These are phyloP conservation scores for Lysandra bellargus DNA, from an alignment of 2,888 invertebrate species.

Conservation along the genomic window DNA sequence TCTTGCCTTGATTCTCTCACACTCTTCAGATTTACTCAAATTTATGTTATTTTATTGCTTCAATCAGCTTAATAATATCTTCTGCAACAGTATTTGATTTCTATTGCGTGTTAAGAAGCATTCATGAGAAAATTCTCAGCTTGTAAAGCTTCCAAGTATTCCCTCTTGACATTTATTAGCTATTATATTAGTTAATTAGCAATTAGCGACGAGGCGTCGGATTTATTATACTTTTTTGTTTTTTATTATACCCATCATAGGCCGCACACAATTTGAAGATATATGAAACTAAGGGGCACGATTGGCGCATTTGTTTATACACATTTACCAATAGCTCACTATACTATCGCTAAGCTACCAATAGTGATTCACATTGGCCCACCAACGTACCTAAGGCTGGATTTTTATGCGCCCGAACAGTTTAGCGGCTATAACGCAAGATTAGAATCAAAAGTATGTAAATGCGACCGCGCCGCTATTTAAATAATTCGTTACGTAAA, in stretches of 20 bases:
- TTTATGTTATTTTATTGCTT: background rate
- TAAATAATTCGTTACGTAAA: no score
- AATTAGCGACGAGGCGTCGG: conserved; percentile 66
- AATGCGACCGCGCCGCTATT: no score
- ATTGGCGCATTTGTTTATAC: no score
- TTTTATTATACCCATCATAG: conserved; percentile 48
- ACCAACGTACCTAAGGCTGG: no score
- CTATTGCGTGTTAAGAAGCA: background rate
- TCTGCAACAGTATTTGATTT: background rate
- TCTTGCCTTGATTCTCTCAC: background rate
- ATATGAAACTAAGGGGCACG: background rate
- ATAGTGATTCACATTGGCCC: no score
- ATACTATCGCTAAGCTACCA: no score
- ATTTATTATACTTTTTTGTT: conserved; percentile 51
- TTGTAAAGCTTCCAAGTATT: conserved; percentile 16
- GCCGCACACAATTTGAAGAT: background rate
- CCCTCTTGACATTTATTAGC: conserved; percentile 22
- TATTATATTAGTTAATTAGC: conserved; percentile 47
- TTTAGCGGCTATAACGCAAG: no score
- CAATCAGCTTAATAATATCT: background rate
- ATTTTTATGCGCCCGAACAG: no score
- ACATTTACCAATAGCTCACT: no score
- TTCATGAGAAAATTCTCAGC: background rate
- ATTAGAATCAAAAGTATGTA: no score
- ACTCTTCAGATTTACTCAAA: background rate